Conservation (phyloP, 1,140 invertebrate species). For the Drosophila parvula region DNA sequence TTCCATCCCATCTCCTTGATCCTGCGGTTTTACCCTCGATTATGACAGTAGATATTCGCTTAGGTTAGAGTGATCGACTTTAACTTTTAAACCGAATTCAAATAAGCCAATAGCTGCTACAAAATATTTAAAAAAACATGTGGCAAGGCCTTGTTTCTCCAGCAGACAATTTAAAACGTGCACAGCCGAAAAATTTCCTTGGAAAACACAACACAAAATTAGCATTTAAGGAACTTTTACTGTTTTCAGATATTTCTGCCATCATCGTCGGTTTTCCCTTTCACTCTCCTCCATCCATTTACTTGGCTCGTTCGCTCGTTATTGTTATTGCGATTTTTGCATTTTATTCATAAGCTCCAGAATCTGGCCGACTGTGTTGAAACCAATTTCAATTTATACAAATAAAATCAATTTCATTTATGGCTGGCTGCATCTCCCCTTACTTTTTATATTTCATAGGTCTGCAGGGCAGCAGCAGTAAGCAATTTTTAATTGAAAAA, state of each 20-base stretch:
- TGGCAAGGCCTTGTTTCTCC: too few species aligned
- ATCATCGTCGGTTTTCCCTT: background rate
- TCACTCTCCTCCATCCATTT: background rate
- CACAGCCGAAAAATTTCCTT: too few species aligned
- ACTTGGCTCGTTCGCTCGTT: constrained; percentile 1
- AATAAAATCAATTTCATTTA: constrained; percentile 55
- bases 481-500: constrained; percentile 45
- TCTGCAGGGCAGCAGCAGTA: constrained; percentile 18
- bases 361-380: constrained; percentile 33
- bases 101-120: background rate
- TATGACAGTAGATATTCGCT: constrained; percentile 27
- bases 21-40: constrained; percentile 28
- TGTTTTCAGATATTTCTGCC: background rate
- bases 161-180: background rate
- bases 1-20: constrained; percentile 4
- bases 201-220: background rate
- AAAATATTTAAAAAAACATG: background rate
- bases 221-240: constrained; percentile 3
- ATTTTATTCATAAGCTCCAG: constrained; percentile 40
- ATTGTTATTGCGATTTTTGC: constrained; percentile 37
- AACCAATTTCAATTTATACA: constrained; percentile 52
- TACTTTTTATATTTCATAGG: constrained; percentile 19
- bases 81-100: background rate
- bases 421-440: constrained; percentile 21
- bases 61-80: background rate